A percentile compares a stretch with the other conserved stretches of the same genome.
phyloP scores from a whole-genome alignment of 1,140 invertebrate species.

The Drosophila yakuba region DNA sequence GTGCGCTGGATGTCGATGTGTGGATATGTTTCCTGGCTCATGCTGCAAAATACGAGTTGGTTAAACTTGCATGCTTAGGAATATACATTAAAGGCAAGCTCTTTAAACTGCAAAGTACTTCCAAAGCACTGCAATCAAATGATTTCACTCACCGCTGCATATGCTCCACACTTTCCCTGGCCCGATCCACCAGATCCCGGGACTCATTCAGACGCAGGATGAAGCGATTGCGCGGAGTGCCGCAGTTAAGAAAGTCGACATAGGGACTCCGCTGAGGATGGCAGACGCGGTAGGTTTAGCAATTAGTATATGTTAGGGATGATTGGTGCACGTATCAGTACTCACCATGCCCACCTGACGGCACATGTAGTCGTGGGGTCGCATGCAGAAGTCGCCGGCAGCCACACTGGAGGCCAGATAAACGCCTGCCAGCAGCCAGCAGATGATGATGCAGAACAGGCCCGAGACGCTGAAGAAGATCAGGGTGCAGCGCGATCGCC shows the following conservation, averaged over 20 bases:
- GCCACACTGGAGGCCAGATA: conserved; percentile 90
- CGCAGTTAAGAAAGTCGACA: conserved; percentile 83
- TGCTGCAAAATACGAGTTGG: conserved; percentile 31
- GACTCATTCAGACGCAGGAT: conserved; percentile 83
- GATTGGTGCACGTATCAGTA: neutral
- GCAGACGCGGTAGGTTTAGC: neutral
- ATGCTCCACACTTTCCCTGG: conserved; percentile 74
- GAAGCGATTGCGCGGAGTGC: conserved; percentile 81
- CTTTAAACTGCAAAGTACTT: neutral
- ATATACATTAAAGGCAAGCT: no score
- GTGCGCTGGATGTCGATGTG: conserved; percentile 76
- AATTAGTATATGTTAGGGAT: neutral
- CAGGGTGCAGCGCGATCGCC: conserved; percentile 92
- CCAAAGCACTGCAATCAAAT: no score
- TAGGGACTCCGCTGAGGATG: conserved; percentile 73
- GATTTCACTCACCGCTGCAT: conserved; percentile 68
- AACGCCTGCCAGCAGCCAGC: conserved; percentile 91
- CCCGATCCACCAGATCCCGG: conserved; percentile 80
- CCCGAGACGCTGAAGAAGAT: conserved; percentile 92
- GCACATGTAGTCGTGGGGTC: conserved; percentile 87
- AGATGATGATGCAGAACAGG: conserved; percentile 92
- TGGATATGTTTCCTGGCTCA: conserved; percentile 83
- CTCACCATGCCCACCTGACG: conserved; percentile 84
- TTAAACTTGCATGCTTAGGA: no score
- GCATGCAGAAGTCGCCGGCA: conserved; percentile 90